These are phyloP conservation scores for Parnassius smintheus DNA, from an alignment of 2,888 invertebrate genomes.

Conservation along the genomic window DNA sequence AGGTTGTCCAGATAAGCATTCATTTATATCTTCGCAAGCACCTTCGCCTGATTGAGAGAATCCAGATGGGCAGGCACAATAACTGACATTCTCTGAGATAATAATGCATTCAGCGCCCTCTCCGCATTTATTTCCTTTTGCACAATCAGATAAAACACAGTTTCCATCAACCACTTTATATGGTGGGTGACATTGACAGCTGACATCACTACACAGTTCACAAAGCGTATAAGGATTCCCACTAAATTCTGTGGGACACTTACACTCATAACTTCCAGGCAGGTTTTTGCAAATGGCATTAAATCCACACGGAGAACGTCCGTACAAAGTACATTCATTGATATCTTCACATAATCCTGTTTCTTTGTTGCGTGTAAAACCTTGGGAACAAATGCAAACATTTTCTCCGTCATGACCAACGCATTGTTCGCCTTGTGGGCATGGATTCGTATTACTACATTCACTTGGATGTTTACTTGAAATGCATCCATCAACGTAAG, in stretches of 20 bases:
- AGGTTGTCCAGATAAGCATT: conserved; percentile 88
- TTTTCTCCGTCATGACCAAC: conserved; percentile 89
- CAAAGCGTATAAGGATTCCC: conserved; percentile 95
- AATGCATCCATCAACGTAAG: conserved; percentile 89
- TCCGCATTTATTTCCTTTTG: conserved; percentile 89
- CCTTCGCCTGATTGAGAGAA: conserved; percentile 89
- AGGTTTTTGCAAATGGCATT: conserved; percentile 95
- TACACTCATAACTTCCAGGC: conserved; percentile 96
- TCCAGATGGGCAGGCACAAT: conserved; percentile 95
- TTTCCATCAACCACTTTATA: conserved; percentile 91
- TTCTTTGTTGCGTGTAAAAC: conserved; percentile 88
- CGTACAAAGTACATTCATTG: conserved; percentile 90
- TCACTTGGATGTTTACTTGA: conserved; percentile 83
- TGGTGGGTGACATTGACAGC: conserved; percentile 93
- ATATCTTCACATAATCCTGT: conserved; percentile 90
- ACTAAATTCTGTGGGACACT: conserved; percentile 92
- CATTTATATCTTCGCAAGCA: conserved; percentile 92
- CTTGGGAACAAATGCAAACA: conserved; percentile 94
- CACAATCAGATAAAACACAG: conserved; percentile 92
- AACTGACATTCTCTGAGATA: conserved; percentile 94
- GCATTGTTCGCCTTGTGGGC: conserved; percentile 92
- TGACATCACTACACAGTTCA: conserved; percentile 90
- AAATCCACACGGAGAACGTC: conserved; percentile 91
- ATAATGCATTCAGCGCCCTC: conserved; percentile 94
- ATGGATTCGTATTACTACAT: conserved; percentile 88